Base-by-base conservation (phyloP, 2,888 invertebrate genomes). In the Heliconius sara region DNA sequence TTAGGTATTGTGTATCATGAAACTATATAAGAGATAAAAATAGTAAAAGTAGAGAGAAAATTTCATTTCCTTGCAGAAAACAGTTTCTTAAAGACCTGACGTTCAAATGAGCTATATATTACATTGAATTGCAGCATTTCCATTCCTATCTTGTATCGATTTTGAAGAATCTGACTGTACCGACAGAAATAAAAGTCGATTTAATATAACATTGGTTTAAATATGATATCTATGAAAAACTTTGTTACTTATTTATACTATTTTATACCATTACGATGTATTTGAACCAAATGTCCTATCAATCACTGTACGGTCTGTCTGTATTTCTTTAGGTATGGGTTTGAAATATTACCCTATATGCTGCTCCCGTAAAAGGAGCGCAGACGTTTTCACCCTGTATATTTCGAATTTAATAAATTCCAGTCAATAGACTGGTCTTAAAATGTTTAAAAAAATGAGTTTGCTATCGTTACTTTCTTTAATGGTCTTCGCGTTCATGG, bases 101-200 rank as follows among this genome's bases (percentile, higher is more conserved):
- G 73, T 25, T 25, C 57, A 73, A 78, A 72, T 52, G 52, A 73
- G 70, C 73, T 73, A 60, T 60, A 77, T 63, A 77, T 57, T 76
- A 68, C 60, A 74, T 79, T 43, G 47, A 70, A 73, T 52, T 74
- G 70, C 74, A 65, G 74, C 66, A 78, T 78, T 73, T 73, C 70
- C 78, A 71, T 67, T 76, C 27, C 73, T 25, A 80, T 75, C 60
- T 79, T 47, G 67, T 63, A 79, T 80, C 77, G 76, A 80, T 79
- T 77, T 34, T 52, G 47, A 65, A 74, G 47, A 75, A 71, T 57
- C 52, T 13, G 39, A 67, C 10, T 70, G 79, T 81, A 81, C 65
- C 10, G 79, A 34, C 25, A 75, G 75, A 70, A 52, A 79, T 9
- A 75, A 70, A 65, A 39, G 7, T 6, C 10, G 39, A 39, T 39